Evolutionary conservation across 1,140 invertebrate genomes (phyloP), one percentile per base, ranked within the genome.

Genomic region (Aethina tumida): DNA sequence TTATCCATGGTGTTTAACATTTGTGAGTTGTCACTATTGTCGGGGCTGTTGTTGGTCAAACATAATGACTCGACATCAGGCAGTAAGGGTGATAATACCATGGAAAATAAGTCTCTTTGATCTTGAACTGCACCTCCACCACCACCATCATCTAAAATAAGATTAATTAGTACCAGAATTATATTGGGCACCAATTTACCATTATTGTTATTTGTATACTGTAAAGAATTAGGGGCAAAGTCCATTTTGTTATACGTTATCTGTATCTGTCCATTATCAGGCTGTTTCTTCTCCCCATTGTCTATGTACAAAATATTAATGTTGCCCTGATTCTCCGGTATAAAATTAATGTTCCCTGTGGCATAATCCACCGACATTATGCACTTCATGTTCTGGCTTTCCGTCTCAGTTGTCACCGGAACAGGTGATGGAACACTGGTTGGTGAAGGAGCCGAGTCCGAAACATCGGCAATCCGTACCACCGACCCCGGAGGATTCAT

Each of bases 401-500:
- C 38, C 25, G 7, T 30, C 22, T 13, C 7, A 8, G 34, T 16
- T 43, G n/a, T 19, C 26, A 27, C 17, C 13, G 15, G 20, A n/a
- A n/a, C n/a, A n/a, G n/a, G n/a, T n/a, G n/a, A n/a, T 13, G 4
- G 35, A 36, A 8, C 32, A 31, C n/a, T 26, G 26, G 28, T 16
- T 19, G 28, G 3, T n/a, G n/a, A n/a, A 15, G 5, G 37, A 39
- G 13, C 19, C 22, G 25, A 48, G 15, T 50, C 48, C 8, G 28
- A n/a, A 9, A 40, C 14, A 25, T 43, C 45, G 2, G 26, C 20
- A 21, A 47, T 31, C 27, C 37, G 36, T 1, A 69, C 50, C 5
- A 73, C 62, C 12, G 58, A 66, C 21, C 70, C 73, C 17, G 71
- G 67, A 28, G 70, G 68, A 51, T 75, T 72, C 7, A 65, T 61